Evolutionary conservation across 2,797 vertebrate genomes (phyloP), one percentile per base, ranked within the genome.

Genomic region (Coranthus polyacanthus): DNA sequence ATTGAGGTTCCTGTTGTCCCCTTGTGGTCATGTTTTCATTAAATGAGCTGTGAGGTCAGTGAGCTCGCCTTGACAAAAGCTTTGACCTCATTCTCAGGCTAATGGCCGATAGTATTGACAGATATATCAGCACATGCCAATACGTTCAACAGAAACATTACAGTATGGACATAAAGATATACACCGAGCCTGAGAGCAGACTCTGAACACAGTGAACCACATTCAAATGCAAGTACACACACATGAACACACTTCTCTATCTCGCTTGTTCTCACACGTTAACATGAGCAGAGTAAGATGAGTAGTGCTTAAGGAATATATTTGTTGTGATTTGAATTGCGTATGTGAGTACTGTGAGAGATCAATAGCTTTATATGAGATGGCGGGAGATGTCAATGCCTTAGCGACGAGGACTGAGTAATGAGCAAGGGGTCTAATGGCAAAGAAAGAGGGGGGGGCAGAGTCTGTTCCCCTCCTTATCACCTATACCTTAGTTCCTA

Each of bases 331-430:
- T 89, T 83, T 88, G 50, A 88, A 88, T 87, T 76, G 79, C 58
- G 43, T 75, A 69, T 76, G 75, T 74, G 82, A 81, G 72, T 75
- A 82, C 65, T 26, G 74, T 72, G 72, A 85, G 75, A 50, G 85
- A 89, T 91, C 89, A 79, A 91, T 91, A 85, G 42, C 73, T 83
- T 46, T 82, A 83, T 88, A 49, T 70, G 68, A 79, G 47, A 90
- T 78, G 81, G 88, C 91, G 26, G 73, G 90, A 93, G 87, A 88
- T 76, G 78, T 88, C 78, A 84, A 73, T 92, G 68, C 73, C 44
- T 71, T 42, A 56, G 68, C 58, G 88, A 92, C 85, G 22, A 82
- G 24, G 78, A 85, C 62, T 92, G 88, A 95, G 79, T 86, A 81
- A 87, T 85, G 88, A 58, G 80, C 66, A 61, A 80, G 88, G 82